Conservation (phyloP, 2,888 invertebrate genomes). For the Apamea monoglypha region DNA sequence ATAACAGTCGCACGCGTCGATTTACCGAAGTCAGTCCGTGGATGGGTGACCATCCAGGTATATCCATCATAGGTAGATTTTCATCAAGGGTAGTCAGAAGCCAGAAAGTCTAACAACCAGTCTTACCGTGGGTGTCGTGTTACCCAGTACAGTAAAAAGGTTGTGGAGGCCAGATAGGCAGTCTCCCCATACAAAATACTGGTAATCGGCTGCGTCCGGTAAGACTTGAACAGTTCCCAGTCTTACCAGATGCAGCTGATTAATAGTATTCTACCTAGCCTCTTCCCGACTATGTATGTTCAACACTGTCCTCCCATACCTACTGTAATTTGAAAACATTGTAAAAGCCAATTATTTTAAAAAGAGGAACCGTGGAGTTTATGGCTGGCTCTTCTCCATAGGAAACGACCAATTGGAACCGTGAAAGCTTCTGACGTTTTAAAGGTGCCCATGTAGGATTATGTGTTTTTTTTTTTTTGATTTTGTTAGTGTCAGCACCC, state of each 20-base stretch:
- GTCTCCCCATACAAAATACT: neutral
- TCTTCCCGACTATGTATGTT: too few relatives aligned
- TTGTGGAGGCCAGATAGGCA: neutral
- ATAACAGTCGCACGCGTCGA: neutral
- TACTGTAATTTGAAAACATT: too few relatives aligned
- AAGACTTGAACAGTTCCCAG: neutral
- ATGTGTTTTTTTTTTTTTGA: too few relatives aligned
- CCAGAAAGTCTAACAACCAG: neutral
- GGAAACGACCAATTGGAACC: too few relatives aligned
- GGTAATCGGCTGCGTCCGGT: neutral
- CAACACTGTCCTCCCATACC: too few relatives aligned
- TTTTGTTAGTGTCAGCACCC: too few relatives aligned
- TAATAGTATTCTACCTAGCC: too few relatives aligned
- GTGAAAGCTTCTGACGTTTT: too few relatives aligned
- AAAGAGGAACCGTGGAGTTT: too few relatives aligned
- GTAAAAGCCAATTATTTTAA: too few relatives aligned
- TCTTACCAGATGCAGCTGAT: neutral
- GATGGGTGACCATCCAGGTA: neutral
- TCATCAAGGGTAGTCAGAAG: neutral
- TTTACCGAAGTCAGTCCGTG: neutral
- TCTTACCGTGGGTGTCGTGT: neutral
- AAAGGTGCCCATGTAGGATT: too few relatives aligned
- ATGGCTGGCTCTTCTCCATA: too few relatives aligned
- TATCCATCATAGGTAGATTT: neutral
- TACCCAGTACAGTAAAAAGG: neutral